Conservation (phyloP, 2,797 vertebrate species). For the Enteromius argenteus region DNA sequence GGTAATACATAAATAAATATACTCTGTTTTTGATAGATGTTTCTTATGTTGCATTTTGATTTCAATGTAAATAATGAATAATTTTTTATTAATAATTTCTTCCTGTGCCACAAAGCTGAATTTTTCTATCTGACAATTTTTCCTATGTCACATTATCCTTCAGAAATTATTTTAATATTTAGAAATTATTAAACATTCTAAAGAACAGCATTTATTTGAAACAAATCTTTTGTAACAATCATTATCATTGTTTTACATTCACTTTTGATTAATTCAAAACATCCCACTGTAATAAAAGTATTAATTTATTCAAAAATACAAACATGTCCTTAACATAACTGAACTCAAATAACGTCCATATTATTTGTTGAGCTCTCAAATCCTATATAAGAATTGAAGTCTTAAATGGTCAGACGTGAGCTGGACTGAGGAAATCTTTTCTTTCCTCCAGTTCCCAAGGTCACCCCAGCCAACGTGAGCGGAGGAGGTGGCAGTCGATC, state of each 20-base stretch:
- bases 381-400: not conserved
- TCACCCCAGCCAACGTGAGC: constrained; percentile 94
- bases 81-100: not conserved
- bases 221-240: not conserved
- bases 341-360: not conserved
- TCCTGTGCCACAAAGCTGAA: not conserved
- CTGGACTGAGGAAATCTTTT: constrained; percentile 38
- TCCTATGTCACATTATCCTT: not conserved
- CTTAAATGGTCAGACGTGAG: constrained; percentile 1
- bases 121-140: not conserved
- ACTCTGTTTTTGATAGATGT: not conserved
- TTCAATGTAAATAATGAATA: not conserved
- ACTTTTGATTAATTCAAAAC: not conserved
- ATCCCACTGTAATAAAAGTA: not conserved
- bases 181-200: not conserved
- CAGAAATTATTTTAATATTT: not conserved
- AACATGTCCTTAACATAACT: not conserved
- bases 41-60: not conserved
- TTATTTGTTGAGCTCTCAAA: not conserved
- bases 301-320: not conserved
- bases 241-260: not conserved
- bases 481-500: constrained; percentile 97
- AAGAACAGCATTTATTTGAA: not conserved
- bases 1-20: not conserved
- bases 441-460: constrained; percentile 87